phyloP scores from a whole-genome alignment of 1,140 invertebrate species.

The Dinoponera quadriceps region DNA sequence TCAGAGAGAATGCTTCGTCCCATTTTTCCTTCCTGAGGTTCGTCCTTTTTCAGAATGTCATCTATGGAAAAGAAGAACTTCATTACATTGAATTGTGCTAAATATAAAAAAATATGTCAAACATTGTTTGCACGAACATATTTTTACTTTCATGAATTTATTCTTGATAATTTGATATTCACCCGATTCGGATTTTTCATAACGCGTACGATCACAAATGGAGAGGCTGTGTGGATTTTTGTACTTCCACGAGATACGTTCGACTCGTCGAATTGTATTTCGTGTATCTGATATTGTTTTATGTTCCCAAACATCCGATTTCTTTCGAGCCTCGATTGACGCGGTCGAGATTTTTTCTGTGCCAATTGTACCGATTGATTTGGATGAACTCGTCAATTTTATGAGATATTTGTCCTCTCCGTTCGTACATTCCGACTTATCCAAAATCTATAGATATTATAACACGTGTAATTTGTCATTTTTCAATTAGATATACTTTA shows the following conservation, averaged over 20 bases:
- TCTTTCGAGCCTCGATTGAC: not conserved
- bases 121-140: too few relatives aligned
- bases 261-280: not conserved
- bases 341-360: not conserved
- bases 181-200: not conserved
- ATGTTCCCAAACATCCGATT: not conserved
- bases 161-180: not conserved
- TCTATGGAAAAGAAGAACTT: not conserved
- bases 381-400: not conserved
- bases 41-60: conserved; percentile 4
- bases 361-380: not conserved
- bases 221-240: conserved; percentile 26
- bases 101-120: too few relatives aligned
- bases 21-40: not conserved
- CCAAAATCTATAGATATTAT: conserved; percentile 2
- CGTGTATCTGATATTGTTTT: not conserved
- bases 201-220: not conserved
- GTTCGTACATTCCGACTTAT: not conserved
- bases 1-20: not conserved
- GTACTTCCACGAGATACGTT: conserved; percentile 19
- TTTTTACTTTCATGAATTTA: too few relatives aligned
- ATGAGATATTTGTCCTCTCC: not conserved
- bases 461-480: not conserved
- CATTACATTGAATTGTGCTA: not conserved
- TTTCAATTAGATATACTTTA: not conserved